Percentiles rank a stretch among this genome's conserved stretches.
Conservation (phyloP, 2,797 vertebrate species). For the Pachyuromys duprasi region DNA sequence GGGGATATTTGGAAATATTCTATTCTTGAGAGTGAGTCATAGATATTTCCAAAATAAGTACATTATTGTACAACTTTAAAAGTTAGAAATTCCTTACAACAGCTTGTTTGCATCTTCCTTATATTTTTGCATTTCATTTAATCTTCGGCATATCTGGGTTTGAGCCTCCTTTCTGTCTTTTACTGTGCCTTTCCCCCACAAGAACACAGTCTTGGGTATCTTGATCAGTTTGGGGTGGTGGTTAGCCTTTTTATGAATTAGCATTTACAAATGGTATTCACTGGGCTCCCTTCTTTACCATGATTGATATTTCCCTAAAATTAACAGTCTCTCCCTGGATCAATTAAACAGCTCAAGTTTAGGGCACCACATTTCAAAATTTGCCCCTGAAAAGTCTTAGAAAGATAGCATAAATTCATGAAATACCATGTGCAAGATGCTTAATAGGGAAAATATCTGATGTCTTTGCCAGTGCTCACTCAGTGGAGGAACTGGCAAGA, state of each 20-base stretch:
- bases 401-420: constrained; percentile 26
- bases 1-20: constrained; percentile 76
- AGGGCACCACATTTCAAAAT: constrained; percentile 35
- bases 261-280: background rate
- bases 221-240: background rate
- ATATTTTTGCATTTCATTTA: background rate
- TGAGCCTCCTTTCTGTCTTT: background rate
- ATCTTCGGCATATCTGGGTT: constrained; percentile 5
- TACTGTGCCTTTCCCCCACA: background rate
- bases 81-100: constrained; percentile 4
- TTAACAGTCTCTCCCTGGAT: constrained; percentile 25
- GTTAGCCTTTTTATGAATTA: constrained; percentile 48
- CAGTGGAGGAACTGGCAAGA: background rate
- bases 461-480: background rate
- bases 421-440: constrained; percentile 25
- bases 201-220: background rate
- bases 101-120: background rate
- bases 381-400: background rate
- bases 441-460: constrained; percentile 20
- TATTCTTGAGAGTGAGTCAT: constrained; percentile 43
- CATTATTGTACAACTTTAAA: constrained; percentile 25
- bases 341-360: background rate
- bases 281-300: background rate
- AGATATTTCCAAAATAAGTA: constrained; percentile 14
- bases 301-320: constrained; percentile 27